A percentile compares a stretch with the other conserved stretches of the same genome.
Evolutionary conservation across 1,140 invertebrate genomes (phyloP).

Genomic region (Ceratosolen fusciceps): DNA sequence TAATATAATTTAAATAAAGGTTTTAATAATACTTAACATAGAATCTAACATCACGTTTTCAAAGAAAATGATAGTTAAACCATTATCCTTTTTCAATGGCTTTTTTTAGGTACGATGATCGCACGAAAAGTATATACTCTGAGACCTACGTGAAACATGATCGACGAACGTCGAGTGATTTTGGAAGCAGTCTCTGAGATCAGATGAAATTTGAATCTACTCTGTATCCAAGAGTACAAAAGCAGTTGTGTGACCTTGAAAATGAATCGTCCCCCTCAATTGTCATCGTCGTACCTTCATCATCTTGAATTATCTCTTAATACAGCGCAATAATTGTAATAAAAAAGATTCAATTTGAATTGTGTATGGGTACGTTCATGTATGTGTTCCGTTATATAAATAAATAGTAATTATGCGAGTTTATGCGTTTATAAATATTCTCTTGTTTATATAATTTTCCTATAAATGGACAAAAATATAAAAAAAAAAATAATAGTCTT

Average conservation of each 20-base stretch:
- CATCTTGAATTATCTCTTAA: slow-evolving; percentile 7
- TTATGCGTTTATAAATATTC: not conserved
- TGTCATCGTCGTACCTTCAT: slow-evolving; percentile 4
- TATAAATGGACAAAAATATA: not conserved
- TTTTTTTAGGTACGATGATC: slow-evolving; percentile 76
- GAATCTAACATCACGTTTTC: too few species aligned
- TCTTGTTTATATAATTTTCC: slow-evolving; percentile 3
- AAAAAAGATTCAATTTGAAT: not conserved
- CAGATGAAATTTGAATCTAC: slow-evolving; percentile 66
- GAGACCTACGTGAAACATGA: slow-evolving; percentile 80
- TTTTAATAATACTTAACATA: too few species aligned
- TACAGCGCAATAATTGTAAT: slow-evolving; percentile 5
- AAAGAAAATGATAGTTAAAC: not conserved
- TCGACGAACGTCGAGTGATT: slow-evolving; percentile 75
- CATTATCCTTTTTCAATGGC: not conserved
- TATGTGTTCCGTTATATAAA: slow-evolving; percentile 20
- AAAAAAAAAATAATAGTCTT: too few species aligned
- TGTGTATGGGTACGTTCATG: not conserved
- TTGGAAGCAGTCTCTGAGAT: slow-evolving; percentile 78
- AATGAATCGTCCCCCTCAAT: slow-evolving; percentile 6
- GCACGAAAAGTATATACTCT: slow-evolving; percentile 81
- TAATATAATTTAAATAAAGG: too few species aligned
- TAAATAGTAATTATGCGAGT: not conserved
- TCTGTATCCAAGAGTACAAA: slow-evolving; percentile 4
- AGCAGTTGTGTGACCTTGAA: slow-evolving; percentile 24